Percentiles rank a stretch among this genome's conserved stretches.
These are phyloP conservation scores for Mesochorus sp. DNA, from an alignment of 2,888 invertebrate species.

Conservation along the genomic window DNA sequence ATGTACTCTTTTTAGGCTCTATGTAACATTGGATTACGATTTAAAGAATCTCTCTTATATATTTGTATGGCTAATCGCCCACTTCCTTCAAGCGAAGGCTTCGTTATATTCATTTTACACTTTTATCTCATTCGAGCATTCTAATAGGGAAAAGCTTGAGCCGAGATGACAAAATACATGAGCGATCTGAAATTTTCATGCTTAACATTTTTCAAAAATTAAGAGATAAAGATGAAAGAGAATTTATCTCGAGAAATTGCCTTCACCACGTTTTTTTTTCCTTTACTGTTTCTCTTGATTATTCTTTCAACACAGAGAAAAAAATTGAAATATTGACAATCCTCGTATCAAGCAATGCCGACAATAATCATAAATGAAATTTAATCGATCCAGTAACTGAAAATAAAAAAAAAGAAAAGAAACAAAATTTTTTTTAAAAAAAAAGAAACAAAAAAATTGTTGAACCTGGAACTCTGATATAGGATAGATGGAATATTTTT, in stretches of 20 bases:
- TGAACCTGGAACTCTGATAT: conserved; percentile 66
- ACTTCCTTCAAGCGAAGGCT: neutral
- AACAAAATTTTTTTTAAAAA: too few relatives aligned
- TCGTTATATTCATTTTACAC: too few relatives aligned
- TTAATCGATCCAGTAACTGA: conserved; percentile 66
- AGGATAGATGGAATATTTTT: conserved; percentile 80
- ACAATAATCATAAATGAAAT: conserved; percentile 77
- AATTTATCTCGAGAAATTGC: neutral
- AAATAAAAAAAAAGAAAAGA: conserved; percentile 54
- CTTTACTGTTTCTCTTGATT: conserved; percentile 1
- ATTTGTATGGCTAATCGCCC: conserved; percentile 1
- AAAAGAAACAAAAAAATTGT: conserved; percentile 59
- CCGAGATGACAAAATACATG: too few relatives aligned
- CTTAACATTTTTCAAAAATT: neutral
- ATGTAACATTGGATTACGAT: conserved; percentile 42
- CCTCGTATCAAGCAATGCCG: conserved; percentile 78
- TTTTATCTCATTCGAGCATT: too few relatives aligned
- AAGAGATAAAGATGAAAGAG: neutral
- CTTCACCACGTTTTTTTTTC: neutral
- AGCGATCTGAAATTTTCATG: neutral
- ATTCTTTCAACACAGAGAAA: conserved; percentile 45
- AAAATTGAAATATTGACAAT: conserved; percentile 73
- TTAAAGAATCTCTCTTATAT: conserved; percentile 49
- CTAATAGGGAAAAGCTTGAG: too few relatives aligned
- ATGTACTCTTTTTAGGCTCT: conserved; percentile 35